These are phyloP conservation scores for Tenthredo mesomela DNA, from an alignment of 2,888 invertebrate genomes.

Conservation along the genomic window DNA sequence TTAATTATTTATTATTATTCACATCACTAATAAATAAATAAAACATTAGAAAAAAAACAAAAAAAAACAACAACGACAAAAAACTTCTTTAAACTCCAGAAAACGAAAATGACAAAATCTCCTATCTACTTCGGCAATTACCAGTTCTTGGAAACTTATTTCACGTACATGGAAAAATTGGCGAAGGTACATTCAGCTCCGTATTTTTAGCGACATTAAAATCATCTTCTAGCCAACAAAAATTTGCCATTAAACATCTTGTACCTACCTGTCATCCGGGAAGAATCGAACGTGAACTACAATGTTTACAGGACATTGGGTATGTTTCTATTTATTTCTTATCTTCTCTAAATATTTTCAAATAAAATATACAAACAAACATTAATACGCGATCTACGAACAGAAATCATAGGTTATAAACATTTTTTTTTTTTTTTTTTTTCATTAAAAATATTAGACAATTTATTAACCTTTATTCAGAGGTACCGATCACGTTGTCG, in stretches of 20 bases:
- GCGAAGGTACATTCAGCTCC: conserved; percentile 93
- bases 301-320: conserved; percentile 90
- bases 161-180: conserved; percentile 86
- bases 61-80: neutral
- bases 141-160: conserved; percentile 84
- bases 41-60: neutral
- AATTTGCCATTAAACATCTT: conserved; percentile 92
- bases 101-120: conserved; percentile 69
- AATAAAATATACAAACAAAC: neutral
- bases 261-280: conserved; percentile 93
- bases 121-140: conserved; percentile 78
- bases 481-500: conserved; percentile 90
- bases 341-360: conserved; percentile 21
- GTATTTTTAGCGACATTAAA: conserved; percentile 89
- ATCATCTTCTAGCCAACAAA: conserved; percentile 77
- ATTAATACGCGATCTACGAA: neutral
- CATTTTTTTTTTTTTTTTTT: neutral
- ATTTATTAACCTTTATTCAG: conserved; percentile 69
- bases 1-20: neutral
- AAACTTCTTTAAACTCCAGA: conserved; percentile 18
- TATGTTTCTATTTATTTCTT: conserved; percentile 69
- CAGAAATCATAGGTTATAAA: conserved; percentile 5
- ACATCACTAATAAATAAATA: neutral
- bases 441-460: neutral
- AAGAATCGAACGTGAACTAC: conserved; percentile 89